Base-by-base conservation (phyloP, 2,888 invertebrate species). In the Norana najaformis region DNA sequence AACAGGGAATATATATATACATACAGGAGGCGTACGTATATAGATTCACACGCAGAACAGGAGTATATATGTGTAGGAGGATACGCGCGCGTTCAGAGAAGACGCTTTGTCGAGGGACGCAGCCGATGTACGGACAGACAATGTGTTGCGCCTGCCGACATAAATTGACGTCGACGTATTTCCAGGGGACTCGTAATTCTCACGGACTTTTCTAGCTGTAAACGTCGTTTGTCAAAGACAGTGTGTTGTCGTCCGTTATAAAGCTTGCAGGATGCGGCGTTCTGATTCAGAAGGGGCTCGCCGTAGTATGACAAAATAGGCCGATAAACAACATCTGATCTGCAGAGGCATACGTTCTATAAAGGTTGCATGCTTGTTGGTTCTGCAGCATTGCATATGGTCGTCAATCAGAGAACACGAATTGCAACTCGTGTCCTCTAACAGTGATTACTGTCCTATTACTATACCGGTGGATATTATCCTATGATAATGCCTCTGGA, bases 61-160 rank as follows among this genome's bases (percentile, higher is more conserved):
- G 30, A 69, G 69, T 69, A n/a, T 69, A 69, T 69, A 30, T 8
- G 1, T 11, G 23, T 30, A 23, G 69, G 69, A 69, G 69, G 69
- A 69, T 30, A n/a, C 69, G 69, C 30, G 69, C 69, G 69, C 41
- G 1, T 4, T 41, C 41, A 1, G 8, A 69, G 69, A 69, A 69
- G 69, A n/a, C 69, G n/a, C 30, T 69, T 1, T 69, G 69, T 69
- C 69, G 69, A 69, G 11, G 69, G n/a, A n/a, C n/a, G n/a, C n/a
- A n/a, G n/a, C n/a, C n/a, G n/a, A n/a, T n/a, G n/a, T n/a, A 8
- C n/a, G 11, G 69, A 69, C 69, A 41, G 53, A 53, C 30, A 30
- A n/a, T n/a, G 69, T 69, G 69, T 69, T 69, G 69, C 69, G 69
- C n/a, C 69, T 69, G 69, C n/a, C 69, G 69, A 69, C 69, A n/a